phyloP scores from a whole-genome alignment of 2,888 invertebrate genomes.

The Chaetogeoica ovagalla region DNA sequence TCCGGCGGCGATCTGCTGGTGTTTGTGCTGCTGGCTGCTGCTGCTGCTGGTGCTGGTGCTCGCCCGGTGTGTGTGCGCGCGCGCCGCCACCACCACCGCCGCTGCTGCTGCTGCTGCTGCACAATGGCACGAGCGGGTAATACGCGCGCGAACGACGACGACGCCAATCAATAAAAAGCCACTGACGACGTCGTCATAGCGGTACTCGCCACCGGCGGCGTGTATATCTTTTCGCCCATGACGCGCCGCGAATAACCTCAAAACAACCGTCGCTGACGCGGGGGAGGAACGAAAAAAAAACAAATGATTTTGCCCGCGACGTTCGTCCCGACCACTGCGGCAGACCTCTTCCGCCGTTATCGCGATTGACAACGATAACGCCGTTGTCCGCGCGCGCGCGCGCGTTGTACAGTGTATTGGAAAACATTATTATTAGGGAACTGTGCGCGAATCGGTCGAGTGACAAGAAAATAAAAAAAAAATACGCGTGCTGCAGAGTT shows the following conservation, averaged over 20 bases:
- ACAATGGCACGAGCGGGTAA: not conserved
- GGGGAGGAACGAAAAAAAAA: conserved; percentile 1
- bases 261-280: not conserved
- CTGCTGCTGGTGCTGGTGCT: conserved; percentile 38
- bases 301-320: not conserved
- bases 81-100: not conserved
- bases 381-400: no score
- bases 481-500: not conserved
- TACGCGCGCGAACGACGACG: conserved; percentile 31
- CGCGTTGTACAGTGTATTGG: no score
- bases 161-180: conserved; percentile 50
- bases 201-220: conserved; percentile 15
- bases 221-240: conserved; percentile 4
- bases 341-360: no score
- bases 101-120: no score
- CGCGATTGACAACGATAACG: no score
- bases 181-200: not conserved
- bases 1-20: conserved; percentile 52
- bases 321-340: not conserved
- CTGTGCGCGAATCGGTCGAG: conserved; percentile 2
- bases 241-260: conserved; percentile 40
- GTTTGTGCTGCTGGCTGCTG: conserved; percentile 49
- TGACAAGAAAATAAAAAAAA: conserved; percentile 17
- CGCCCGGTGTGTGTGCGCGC: conserved; percentile 17
- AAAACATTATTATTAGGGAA: not conserved